Percentiles rank a stretch among this genome's conserved stretches.
Conservation (phyloP, 2,797 vertebrate genomes). For the Acestrorhynchus altus region DNA sequence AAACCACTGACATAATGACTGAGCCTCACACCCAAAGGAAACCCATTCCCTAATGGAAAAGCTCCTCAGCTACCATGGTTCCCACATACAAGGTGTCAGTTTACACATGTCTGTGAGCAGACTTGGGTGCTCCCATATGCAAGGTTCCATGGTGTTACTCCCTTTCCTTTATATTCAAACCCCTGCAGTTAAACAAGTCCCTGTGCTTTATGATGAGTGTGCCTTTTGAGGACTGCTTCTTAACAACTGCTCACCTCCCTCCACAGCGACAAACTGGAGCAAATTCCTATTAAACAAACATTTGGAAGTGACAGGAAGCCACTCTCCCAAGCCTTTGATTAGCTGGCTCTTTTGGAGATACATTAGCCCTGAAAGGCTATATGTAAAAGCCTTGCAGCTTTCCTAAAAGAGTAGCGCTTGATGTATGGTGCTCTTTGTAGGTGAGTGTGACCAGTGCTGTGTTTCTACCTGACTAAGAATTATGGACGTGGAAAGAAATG, state of each 20-base stretch:
- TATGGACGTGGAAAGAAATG: neutral
- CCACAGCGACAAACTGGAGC: neutral
- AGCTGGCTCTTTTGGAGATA: constrained; percentile 9
- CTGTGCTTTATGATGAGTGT: neutral
- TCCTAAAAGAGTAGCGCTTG: neutral
- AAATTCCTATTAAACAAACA: constrained; percentile 18
- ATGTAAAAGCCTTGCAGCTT: neutral
- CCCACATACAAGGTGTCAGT: constrained; percentile 56
- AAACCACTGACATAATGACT: neutral
- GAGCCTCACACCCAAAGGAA: constrained; percentile 18
- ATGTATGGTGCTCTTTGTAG: constrained; percentile 25
- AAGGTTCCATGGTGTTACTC: constrained; percentile 11
- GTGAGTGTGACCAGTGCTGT: neutral
- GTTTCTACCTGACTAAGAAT: constrained; percentile 17
- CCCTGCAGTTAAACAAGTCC: neutral
- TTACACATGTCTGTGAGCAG: constrained; percentile 62
- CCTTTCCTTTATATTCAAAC: neutral
- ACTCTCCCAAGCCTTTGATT: constrained; percentile 29
- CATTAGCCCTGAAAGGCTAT: constrained; percentile 13
- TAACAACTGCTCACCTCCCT: neutral
- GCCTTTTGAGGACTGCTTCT: constrained; percentile 18
- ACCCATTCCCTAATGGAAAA: constrained; percentile 26
- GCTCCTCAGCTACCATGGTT: constrained; percentile 37
- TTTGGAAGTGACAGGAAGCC: constrained; percentile 8
- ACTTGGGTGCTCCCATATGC: constrained; percentile 54